Evolutionary conservation across 2,888 invertebrate genomes (phyloP), one percentile per base, ranked within the genome.

Genomic region (Leptopilina myrica): DNA sequence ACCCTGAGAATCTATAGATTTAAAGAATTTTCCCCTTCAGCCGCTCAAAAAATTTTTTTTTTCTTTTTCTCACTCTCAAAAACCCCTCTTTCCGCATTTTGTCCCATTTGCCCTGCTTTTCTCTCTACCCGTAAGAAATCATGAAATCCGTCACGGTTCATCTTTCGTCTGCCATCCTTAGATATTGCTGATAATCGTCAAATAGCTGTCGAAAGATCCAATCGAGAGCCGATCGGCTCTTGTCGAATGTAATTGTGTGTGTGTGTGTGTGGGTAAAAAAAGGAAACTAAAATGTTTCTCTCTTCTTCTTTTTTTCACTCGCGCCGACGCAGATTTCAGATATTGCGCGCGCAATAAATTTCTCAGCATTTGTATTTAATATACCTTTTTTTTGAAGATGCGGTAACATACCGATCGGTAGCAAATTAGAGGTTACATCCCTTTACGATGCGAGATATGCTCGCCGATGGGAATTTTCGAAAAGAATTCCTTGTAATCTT

Each of bases 301-400:
- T 43, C 8, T 43, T 7, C 2, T 43, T 43, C 8, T 67, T 11
- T 14, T 14, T 14, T 69, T 69, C 26, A 53, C 53, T 69, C 69
- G 49, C 53, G 69, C 9, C 78, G 56, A 43, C 43, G 65, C 64
- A 73, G 79, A 77, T 77, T 79, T 65, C n/a, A 49, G 46, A 46
- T 62, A 64, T 69, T 69, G 33, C 53, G 20, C 43, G 82, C 85
- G 84, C 84, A 75, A 84, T 84, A 84, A 82, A 88, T 88, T 88
- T 86, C 83, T 86, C 83, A 87, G 82, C 80, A 76, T 84, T 86
- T 88, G 86, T 87, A 87, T 87, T 87, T 43, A 43, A 43, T 87
- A 87, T 87, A 86, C 86, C 82, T 43, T 43, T 43, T 80, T 69
- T 49, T 15, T 7, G 20, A n/a, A 43, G 46, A 53, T 49, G 12